Conservation (phyloP, 2,113 vertebrate genomes). For the Sminthopsis crassicaudata region DNA sequence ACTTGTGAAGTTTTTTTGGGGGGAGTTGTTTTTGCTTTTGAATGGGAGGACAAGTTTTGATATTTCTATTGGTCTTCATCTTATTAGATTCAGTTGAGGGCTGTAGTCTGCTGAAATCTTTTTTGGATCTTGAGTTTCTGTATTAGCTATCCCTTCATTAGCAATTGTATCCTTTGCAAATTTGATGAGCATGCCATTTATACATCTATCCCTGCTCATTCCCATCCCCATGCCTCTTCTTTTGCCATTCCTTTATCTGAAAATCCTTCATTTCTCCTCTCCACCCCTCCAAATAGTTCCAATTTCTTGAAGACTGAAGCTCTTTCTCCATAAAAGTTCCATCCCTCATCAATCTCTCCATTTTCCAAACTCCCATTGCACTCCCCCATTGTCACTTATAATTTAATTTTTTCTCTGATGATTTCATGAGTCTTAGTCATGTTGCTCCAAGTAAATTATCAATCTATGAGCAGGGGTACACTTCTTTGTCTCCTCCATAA, state of each 20-base stretch:
- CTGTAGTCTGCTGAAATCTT: background rate
- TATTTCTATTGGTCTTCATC: background rate
- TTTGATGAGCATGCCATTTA: background rate
- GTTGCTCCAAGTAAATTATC: background rate
- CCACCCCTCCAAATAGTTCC: background rate
- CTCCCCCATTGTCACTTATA: background rate
- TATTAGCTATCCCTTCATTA: background rate
- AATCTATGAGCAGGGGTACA: background rate
- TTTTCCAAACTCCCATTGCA: background rate
- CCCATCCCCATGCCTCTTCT: background rate
- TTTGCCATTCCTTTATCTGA: background rate
- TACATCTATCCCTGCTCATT: background rate
- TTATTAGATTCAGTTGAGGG: background rate
- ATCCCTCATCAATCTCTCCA: background rate
- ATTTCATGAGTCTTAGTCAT: constrained; percentile 38
- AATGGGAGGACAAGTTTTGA: background rate
- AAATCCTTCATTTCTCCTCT: background rate
- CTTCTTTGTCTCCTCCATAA: background rate
- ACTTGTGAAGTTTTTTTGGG: background rate
- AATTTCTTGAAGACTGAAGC: background rate
- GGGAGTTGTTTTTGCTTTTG: background rate
- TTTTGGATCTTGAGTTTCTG: background rate
- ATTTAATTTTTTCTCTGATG: background rate
- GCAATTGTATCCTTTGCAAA: background rate
- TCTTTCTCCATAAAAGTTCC: background rate